phyloP scores from a whole-genome alignment of 2,113 vertebrate species.

The Gambusia holbrooki region DNA sequence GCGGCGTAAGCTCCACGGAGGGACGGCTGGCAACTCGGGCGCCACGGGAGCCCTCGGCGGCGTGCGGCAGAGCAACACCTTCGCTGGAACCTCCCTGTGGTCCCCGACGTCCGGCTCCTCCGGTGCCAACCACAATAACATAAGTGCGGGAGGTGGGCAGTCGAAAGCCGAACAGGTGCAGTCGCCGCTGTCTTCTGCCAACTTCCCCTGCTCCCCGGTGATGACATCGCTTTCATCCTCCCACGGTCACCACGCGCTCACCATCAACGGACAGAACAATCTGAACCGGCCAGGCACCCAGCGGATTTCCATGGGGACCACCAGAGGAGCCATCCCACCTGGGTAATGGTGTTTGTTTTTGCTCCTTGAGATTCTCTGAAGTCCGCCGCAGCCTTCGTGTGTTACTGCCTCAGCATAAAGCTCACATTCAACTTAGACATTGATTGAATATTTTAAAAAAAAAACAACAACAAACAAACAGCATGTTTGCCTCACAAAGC shows the following conservation, averaged over 20 bases:
- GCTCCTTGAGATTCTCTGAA: slow-evolving; percentile 12
- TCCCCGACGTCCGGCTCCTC: slow-evolving; percentile 67
- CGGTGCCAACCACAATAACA: slow-evolving; percentile 72
- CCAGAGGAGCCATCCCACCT: slow-evolving; percentile 86
- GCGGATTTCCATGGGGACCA: slow-evolving; percentile 79
- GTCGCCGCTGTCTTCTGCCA: slow-evolving; percentile 67
- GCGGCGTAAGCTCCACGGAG: slow-evolving; percentile 84
- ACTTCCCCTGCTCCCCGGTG: slow-evolving; percentile 76
- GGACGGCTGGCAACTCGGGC: slow-evolving; percentile 53
- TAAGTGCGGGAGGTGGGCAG: slow-evolving; percentile 60
- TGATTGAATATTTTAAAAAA: slow-evolving; percentile 11
- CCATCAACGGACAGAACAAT: slow-evolving; percentile 92
- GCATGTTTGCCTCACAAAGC: slow-evolving; percentile 41
- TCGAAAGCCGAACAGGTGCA: slow-evolving; percentile 83
- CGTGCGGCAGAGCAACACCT: slow-evolving; percentile 92
- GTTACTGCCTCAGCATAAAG: slow-evolving; percentile 11
- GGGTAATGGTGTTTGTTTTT: slow-evolving; percentile 82
- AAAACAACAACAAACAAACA: slow-evolving; percentile 36
- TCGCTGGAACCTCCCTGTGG: slow-evolving; percentile 86
- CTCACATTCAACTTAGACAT: slow-evolving; percentile 25
- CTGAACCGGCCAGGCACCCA: slow-evolving; percentile 92
- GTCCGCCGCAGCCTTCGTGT: slow-evolving; percentile 14
- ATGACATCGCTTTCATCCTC: slow-evolving; percentile 69
- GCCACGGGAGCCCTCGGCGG: slow-evolving; percentile 55
- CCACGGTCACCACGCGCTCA: slow-evolving; percentile 73